Conservation (phyloP, 2,113 vertebrate species). For the Otocyon megalotis region DNA sequence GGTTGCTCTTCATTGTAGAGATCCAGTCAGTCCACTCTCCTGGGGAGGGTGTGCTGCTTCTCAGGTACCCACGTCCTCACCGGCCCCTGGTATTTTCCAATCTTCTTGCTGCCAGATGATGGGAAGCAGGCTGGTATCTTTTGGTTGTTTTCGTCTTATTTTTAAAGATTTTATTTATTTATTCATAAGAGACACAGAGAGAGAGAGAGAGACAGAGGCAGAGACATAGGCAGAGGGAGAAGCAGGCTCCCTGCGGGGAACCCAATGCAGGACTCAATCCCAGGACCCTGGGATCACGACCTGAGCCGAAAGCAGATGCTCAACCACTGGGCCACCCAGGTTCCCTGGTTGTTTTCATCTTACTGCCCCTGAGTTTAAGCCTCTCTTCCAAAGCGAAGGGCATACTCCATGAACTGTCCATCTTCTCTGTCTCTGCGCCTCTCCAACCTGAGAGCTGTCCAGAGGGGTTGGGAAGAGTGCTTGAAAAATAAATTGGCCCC, state of each 20-base stretch:
- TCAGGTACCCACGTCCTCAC: too few relatives aligned
- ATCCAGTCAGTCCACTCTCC: background rate
- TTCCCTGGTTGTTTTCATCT: background rate
- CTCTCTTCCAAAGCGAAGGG: background rate
- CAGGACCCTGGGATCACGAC: background rate
- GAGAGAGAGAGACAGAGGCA: background rate
- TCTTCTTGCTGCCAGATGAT: too few relatives aligned
- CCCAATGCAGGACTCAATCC: fast-evolving
- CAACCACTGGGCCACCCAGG: background rate
- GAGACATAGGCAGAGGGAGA: background rate
- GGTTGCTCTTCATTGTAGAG: background rate
- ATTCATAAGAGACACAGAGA: background rate
- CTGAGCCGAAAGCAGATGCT: background rate
- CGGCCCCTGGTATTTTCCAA: background rate
- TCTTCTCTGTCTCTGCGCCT: background rate
- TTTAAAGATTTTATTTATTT: background rate
- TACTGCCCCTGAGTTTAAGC: background rate
- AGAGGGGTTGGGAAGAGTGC: background rate
- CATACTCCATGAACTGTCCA: background rate
- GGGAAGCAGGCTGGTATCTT: too few relatives aligned
- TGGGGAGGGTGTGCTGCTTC: background rate
- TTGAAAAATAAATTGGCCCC: background rate
- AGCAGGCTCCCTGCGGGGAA: background rate
- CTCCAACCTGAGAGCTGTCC: background rate
- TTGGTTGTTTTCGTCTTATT: too few relatives aligned